Conservation (phyloP, 2,113 vertebrate genomes). For the Macaca fascicularis region T2T-MFA8v1.1 NC_088375.1:179555501-179556000, state of each 20-base stretch:
- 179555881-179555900: background rate
- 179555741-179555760: background rate
- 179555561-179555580: constrained; percentile 99
- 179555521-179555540: constrained; percentile 55
- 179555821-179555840: background rate
- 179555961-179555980: background rate
- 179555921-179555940: background rate
- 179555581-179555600: constrained; percentile 98
- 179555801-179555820: background rate
- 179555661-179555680: constrained; percentile 18
- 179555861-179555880: background rate
- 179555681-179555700: background rate
- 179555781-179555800: background rate
- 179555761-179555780: background rate
- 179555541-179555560: constrained; percentile 98
- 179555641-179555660: background rate
- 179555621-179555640: constrained; percentile 88
- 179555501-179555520: constrained; percentile 8
- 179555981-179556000: background rate
- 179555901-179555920: background rate
- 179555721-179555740: background rate
- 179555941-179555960: background rate
- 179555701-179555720: background rate
- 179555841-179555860: rapidly evolving
- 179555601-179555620: constrained; percentile 96